Conservation (phyloP, 2,888 invertebrate species). For the Eupsilia transversa region DNA sequence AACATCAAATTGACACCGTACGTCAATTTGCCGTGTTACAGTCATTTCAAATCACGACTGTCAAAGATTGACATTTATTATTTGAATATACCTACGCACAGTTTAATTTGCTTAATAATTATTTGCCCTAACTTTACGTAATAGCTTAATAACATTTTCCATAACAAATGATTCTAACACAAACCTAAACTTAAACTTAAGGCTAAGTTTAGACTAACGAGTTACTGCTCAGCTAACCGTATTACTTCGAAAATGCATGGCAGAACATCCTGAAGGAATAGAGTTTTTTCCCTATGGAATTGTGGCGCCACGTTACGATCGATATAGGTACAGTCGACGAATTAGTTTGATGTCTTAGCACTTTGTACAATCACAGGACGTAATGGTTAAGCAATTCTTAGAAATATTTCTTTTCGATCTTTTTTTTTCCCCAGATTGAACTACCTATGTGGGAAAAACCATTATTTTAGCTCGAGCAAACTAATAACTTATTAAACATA, state of each 20-base stretch:
- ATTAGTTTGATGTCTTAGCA: slow-evolving; percentile 6
- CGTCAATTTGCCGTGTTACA: no score
- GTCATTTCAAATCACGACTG: not conserved
- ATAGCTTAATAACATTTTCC: not conserved
- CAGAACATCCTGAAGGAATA: slow-evolving; percentile 45
- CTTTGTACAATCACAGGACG: not conserved
- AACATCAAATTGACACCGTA: no score
- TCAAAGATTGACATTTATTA: not conserved
- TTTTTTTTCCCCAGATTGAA: not conserved
- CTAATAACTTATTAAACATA: not conserved
- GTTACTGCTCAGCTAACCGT: slow-evolving; percentile 27
- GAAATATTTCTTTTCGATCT: not conserved
- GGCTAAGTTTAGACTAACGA: slow-evolving; percentile 30
- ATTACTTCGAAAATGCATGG: slow-evolving; percentile 45
- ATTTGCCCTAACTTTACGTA: not conserved
- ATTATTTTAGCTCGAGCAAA: not conserved
- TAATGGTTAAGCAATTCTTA: not conserved
- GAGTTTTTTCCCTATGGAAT: slow-evolving; percentile 22
- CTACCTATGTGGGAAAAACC: not conserved
- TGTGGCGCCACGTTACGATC: not conserved
- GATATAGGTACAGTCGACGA: slow-evolving; percentile 4
- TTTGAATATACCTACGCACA: not conserved
- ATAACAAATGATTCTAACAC: not conserved
- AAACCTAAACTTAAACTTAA: slow-evolving; percentile 2
- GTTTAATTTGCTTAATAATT: no score